Percentiles rank a stretch among this genome's conserved stretches.
Evolutionary conservation across 2,113 vertebrate species (phyloP).

Genomic region (Cyanoramphus novaezelandiae): DNA sequence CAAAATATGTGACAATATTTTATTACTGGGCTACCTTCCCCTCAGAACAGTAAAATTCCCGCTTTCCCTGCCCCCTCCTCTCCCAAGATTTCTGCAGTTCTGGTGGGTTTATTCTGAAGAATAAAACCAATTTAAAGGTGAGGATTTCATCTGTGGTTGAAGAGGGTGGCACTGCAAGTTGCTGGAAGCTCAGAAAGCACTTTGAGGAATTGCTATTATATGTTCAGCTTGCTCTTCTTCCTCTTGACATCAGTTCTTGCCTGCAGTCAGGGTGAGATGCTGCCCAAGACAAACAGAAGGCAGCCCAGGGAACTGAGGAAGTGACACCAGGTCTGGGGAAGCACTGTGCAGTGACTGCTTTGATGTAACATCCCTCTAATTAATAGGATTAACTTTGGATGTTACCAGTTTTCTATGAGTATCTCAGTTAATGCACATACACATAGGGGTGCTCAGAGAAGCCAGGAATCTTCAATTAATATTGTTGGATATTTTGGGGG

Average conservation of each 20-base stretch:
- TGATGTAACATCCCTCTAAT: neutral
- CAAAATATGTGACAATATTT: neutral
- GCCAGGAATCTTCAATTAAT: neutral
- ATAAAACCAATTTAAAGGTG: neutral
- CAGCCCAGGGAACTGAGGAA: neutral
- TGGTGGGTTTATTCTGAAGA: neutral
- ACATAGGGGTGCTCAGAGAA: neutral
- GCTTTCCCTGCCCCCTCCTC: too few species aligned
- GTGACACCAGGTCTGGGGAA: neutral
- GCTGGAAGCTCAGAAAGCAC: neutral
- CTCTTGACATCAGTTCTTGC: neutral
- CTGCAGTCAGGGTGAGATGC: fast-evolving
- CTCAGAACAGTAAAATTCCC: neutral
- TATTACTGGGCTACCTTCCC: neutral
- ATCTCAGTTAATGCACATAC: neutral
- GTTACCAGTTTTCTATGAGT: neutral
- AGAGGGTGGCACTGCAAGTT: neutral
- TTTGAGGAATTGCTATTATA: fast-evolving
- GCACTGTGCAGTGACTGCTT: fast-evolving
- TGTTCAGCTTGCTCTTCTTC: neutral
- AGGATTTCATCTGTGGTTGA: neutral
- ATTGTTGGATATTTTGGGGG: neutral
- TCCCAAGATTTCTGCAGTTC: neutral
- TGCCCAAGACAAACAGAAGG: neutral
- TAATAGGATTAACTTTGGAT: neutral